A percentile compares a stretch with the other conserved stretches of the same genome.
Evolutionary conservation across 2,113 vertebrate species (phyloP).

Genomic region (Beaufortia kweichowensis): DNA sequence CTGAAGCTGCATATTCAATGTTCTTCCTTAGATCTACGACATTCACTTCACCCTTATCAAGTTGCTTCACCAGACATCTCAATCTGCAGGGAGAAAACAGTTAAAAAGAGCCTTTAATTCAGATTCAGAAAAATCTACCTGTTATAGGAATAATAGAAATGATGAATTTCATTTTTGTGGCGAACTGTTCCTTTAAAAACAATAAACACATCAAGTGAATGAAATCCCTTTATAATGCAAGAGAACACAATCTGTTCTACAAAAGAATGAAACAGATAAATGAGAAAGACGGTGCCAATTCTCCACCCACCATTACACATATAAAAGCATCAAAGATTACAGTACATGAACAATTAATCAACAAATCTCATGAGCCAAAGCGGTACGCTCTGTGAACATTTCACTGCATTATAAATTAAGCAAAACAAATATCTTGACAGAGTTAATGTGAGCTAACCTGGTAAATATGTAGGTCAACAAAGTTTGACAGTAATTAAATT

Average conservation of each 20-base stretch:
- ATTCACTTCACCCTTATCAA: conserved; percentile 92
- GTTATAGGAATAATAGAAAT: no score
- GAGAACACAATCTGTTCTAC: conserved; percentile 7
- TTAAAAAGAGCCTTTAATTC: neutral
- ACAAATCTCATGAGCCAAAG: conserved; percentile 27
- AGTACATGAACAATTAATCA: conserved; percentile 19
- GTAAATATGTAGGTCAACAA: conserved; percentile 24
- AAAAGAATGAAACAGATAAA: conserved; percentile 15
- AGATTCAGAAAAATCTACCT: neutral
- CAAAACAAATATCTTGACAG: conserved; percentile 9
- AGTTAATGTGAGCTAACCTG: conserved; percentile 3
- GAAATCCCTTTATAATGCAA: neutral
- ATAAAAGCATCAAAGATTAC: conserved; percentile 14
- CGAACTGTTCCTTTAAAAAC: neutral
- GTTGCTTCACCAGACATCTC: conserved; percentile 91
- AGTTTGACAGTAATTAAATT: conserved; percentile 29
- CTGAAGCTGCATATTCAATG: conserved; percentile 92
- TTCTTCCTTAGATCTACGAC: conserved; percentile 91
- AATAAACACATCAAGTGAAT: neutral
- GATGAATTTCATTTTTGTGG: neutral
- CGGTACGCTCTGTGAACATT: neutral
- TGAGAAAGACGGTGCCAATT: conserved; percentile 12
- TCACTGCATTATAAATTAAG: neutral
- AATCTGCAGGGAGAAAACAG: conserved; percentile 74
- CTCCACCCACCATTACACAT: conserved; percentile 1